Evolutionary conservation across 2,888 invertebrate genomes (phyloP).

Genomic region (Kryphioiulus occultus): DNA sequence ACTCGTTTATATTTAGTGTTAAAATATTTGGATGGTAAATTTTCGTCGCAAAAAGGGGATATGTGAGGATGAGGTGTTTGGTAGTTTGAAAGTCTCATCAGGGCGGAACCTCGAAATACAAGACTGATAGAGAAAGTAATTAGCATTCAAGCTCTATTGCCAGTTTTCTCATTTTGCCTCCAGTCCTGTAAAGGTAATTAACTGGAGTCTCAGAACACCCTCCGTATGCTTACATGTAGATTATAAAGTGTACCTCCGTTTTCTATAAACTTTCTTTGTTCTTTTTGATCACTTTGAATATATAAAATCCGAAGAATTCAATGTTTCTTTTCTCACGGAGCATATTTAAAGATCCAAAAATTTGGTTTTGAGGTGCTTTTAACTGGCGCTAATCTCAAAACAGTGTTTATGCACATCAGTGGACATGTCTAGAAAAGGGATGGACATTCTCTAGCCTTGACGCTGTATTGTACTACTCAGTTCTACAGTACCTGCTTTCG

Average conservation of each 20-base stretch:
- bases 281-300: neutral
- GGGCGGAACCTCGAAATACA: slow-evolving; percentile 14
- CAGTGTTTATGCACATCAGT: no score
- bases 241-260: neutral
- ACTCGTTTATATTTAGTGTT: no score
- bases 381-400: no score
- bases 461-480: no score
- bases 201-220: neutral
- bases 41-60: neutral
- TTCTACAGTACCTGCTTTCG: neutral
- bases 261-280: neutral
- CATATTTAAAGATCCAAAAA: no score
- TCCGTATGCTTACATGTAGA: neutral
- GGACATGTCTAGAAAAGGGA: no score
- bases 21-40: neutral
- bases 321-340: no score
- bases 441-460: no score
- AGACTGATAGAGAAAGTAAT: slow-evolving; percentile 17
- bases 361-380: no score
- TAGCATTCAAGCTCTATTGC: neutral
- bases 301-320: no score
- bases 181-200: neutral
- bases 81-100: neutral
- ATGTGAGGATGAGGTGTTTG: neutral
- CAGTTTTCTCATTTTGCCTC: neutral